Conservation (phyloP, 1,140 invertebrate species). For the Oreohelix idahoensis region DNA sequence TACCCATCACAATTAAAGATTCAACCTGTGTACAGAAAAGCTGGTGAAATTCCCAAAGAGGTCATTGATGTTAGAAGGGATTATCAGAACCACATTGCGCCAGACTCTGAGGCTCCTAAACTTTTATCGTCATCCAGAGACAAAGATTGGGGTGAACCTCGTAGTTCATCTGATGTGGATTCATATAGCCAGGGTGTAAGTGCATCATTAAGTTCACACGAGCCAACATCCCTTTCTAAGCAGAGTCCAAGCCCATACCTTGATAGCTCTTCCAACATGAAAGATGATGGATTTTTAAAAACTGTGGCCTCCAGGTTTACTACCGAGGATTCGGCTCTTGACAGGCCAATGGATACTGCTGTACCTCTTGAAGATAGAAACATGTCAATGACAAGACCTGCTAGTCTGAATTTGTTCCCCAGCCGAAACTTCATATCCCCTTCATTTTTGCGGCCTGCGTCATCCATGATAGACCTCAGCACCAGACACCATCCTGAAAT, state of each 20-base stretch:
- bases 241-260: background rate
- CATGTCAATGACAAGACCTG: background rate
- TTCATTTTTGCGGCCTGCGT: slow-evolving; percentile 28
- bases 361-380: background rate
- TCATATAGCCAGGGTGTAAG: background rate
- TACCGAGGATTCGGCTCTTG: background rate
- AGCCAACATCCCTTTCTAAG: background rate
- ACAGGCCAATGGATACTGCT: background rate
- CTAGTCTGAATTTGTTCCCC: background rate
- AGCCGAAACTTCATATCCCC: slow-evolving; percentile 30
- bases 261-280: background rate
- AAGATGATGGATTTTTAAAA: background rate
- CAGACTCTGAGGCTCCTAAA: background rate
- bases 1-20: background rate
- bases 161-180: background rate
- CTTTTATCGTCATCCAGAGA: background rate
- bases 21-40: background rate
- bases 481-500: background rate
- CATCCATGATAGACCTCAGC: slow-evolving; percentile 32
- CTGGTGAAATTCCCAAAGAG: background rate
- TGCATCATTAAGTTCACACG: background rate
- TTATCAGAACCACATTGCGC: background rate
- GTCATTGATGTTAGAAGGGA: background rate
- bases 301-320: background rate
- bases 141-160: background rate